Base-by-base conservation (phyloP, 2,113 vertebrate genomes). In the Anas platyrhynchos region DNA sequence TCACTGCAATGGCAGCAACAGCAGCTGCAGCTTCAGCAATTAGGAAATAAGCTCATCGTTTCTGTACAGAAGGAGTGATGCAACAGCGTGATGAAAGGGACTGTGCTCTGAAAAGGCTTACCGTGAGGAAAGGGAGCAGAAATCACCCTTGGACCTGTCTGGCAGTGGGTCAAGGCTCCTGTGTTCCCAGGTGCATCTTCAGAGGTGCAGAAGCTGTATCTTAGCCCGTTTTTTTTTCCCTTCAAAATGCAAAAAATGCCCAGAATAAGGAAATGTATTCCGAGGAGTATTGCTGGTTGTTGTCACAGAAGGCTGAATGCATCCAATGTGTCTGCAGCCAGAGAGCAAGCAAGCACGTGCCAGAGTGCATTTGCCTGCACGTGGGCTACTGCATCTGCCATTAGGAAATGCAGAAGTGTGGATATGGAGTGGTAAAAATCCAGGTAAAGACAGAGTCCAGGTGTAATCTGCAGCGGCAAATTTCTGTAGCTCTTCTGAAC, bases 261-360 rank as follows among this genome's bases (percentile, higher is more conserved):
- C 8, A 44, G 38, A 34, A 41, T 67, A 61, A 74, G 18, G 32
- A 25, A 55, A 4, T 6, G 43, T 91, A n/a, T 61, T 89, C 32
- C 62, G 36, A 73, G 26, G 6, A 48, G 62, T 77, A 32, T 5
- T 6, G 5, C 8, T 71, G 26, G 10, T 86, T n/a, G 6, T 48
- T 77, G 27, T 59, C 61, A 5, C 74, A 32, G 29, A 63, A 77
- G 27, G 71, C 5, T 0, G 2, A 71, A 55, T 54, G 54, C 0
- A 1, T 83, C 26, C 46, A 65, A 72, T 48, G 8, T 4, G 6
- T 82, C 43, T 75, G 32, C 59, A 67, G 36, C 17, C 3, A 4
- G 22, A 67, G 34, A 66, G 36, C 29, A 58, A 54, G 38, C 27
- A 75, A 13, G 26, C 10, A 12, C 0, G 0, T 2, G 1, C 13